A percentile compares a stretch with the other conserved stretches of the same genome.
Conservation (phyloP, 2,113 vertebrate species). For the Sorex araneus region DNA sequence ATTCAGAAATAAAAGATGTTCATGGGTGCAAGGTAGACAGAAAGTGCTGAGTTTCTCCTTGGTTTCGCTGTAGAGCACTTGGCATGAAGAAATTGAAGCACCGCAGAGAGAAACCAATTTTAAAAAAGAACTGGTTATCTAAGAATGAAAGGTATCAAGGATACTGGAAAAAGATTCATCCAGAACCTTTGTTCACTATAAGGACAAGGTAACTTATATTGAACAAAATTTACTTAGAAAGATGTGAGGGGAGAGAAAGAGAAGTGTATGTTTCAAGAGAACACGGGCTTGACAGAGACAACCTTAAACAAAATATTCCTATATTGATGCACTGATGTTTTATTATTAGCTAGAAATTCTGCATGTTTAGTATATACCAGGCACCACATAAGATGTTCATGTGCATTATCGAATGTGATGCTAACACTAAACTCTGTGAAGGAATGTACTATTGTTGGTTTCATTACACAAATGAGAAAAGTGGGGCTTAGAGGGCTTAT, state of each 20-base stretch:
- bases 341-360: conserved; percentile 28
- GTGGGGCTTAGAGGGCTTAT: neutral
- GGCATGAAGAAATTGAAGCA: neutral
- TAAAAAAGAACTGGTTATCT: conserved; percentile 6
- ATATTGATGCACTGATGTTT: conserved; percentile 27
- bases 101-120: conserved; percentile 19
- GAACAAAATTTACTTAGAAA: too few species aligned
- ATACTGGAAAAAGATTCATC: neutral
- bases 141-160: neutral
- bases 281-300: too few species aligned
- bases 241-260: too few species aligned
- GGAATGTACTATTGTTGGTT: neutral
- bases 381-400: neutral
- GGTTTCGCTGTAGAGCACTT: neutral
- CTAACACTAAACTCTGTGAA: conserved; percentile 10
- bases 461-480: conserved; percentile 41
- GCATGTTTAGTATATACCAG: conserved; percentile 8
- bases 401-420: conserved; percentile 27
- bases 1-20: conserved; percentile 23
- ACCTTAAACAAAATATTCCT: conserved; percentile 25
- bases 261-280: too few species aligned
- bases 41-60: neutral
- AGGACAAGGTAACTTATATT: too few species aligned
- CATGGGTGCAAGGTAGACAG: neutral
- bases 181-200: neutral